phyloP scores from a whole-genome alignment of 1,140 invertebrate genomes.

The Sinonovacula constricta region DNA sequence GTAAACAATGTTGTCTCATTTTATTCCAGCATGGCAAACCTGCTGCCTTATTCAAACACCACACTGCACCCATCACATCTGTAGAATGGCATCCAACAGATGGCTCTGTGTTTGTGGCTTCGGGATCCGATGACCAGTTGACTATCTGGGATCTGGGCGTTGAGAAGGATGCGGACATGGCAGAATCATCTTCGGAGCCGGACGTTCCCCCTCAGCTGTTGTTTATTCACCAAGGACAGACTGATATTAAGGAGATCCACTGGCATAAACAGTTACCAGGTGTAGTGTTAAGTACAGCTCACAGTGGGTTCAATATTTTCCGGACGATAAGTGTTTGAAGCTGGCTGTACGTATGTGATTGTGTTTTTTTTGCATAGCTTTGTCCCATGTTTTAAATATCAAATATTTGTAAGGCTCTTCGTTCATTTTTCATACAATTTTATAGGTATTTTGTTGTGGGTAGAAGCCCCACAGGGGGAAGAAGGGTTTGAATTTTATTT shows the following conservation, averaged over 20 bases:
- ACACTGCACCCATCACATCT: conserved; percentile 94
- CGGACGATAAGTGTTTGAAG: conserved; percentile 97
- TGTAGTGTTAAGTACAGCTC: conserved; percentile 95
- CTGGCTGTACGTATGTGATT: too few relatives aligned
- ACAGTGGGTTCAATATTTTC: conserved; percentile 97
- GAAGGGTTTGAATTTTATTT: too few relatives aligned
- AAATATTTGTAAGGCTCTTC: too few relatives aligned
- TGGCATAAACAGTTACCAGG: conserved; percentile 98
- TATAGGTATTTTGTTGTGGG: too few relatives aligned
- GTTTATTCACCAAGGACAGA: conserved; percentile 99
- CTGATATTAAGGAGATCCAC: conserved; percentile 98
- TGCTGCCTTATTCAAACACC: conserved; percentile 95
- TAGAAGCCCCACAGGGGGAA: too few relatives aligned
- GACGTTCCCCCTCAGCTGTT: conserved; percentile 95
- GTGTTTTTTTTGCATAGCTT: too few relatives aligned
- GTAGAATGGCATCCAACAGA: conserved; percentile 98
- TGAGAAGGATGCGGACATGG: conserved; percentile 85
- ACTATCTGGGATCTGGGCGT: conserved; percentile 97
- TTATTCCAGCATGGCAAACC: conserved; percentile 82
- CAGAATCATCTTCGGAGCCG: conserved; percentile 73
- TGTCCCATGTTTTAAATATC: too few relatives aligned
- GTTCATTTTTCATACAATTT: too few relatives aligned
- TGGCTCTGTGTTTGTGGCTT: conserved; percentile 93
- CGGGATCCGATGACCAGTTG: conserved; percentile 97
- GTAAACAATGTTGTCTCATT: too few relatives aligned